Evolutionary conservation across 2,888 invertebrate species (phyloP), one percentile per base, ranked within the genome.

Genomic region (Plemyria rubiginata): DNA sequence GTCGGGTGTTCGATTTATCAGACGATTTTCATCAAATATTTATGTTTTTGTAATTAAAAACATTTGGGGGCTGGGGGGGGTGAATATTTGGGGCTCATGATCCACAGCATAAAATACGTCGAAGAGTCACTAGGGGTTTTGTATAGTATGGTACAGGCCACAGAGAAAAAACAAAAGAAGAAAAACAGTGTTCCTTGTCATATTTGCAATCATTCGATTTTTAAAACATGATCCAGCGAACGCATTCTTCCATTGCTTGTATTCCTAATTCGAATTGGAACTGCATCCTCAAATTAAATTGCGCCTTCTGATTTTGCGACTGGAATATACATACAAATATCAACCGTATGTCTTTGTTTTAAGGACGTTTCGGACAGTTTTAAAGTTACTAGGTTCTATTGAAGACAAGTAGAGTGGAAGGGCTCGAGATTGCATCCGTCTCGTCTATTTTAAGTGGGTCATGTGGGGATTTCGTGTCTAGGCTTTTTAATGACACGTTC

Each of bases 321-420:
- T 15, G 50, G 13, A 43, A 8, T 0, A 32, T 45, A 13, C 29
- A 54, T 8, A n/a, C 46, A 12, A 62, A 45, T 51, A 12, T 62
- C 28, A 51, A 60, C 54, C 60, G 36, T 66, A 22, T 43, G 0
- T 0, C n/a, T 48, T 12, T 15, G 22, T 4, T 7, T 16, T 51
- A 57, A 51, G 54, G 46, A 40, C 46, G 59, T 57, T 56, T 62
- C 9, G 3, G n/a, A 38, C 45, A 11, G 11, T 38, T 13, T 29
- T 13, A 9, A 46, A 43, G 32, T 32, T 48, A 12, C 32, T 46
- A 55, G 52, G 50, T 57, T 60, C 54, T 58, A 59, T 59, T 59
- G 61, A 56, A 61, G 67, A 56, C 61, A 67, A 67, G 61, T 59
- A 67, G 67, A 62, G 56, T 67, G 67, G 67, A 67, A 67, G 60